Percentiles rank a stretch among this genome's conserved stretches.
Evolutionary conservation across 2,797 vertebrate species (phyloP).

Genomic region (Mareca strepera): DNA sequence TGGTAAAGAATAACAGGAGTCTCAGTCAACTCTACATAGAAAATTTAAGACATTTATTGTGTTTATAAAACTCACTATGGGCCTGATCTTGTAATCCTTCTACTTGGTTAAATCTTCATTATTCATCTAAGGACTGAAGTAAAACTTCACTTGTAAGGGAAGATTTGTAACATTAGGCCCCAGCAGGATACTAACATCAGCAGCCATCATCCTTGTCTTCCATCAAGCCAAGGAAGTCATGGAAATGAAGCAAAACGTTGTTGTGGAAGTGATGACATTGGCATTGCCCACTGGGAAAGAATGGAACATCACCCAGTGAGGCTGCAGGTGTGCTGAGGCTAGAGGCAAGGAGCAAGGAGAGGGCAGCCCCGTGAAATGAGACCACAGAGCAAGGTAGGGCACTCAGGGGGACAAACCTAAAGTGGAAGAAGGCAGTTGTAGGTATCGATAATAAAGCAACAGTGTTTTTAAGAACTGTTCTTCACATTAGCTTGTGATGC

Average conservation of each 20-base stretch:
- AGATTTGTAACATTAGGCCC: background rate
- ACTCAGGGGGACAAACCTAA: too few relatives aligned
- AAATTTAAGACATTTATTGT: conserved; percentile 38
- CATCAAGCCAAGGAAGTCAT: background rate
- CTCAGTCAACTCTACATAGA: background rate
- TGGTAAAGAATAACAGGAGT: background rate
- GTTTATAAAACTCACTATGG: conserved; percentile 27
- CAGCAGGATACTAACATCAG: background rate
- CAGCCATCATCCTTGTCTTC: background rate
- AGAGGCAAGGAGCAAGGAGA: background rate
- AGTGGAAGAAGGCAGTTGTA: background rate
- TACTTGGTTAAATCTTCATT: conserved; percentile 44
- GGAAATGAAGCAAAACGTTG: background rate
- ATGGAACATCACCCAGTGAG: fast-evolving
- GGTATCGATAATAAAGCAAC: background rate
- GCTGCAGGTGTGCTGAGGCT: background rate
- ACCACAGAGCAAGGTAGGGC: fast-evolving
- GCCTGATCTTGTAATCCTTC: conserved; percentile 9
- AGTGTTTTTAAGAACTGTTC: background rate
- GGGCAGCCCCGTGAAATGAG: background rate
- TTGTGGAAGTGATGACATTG: background rate
- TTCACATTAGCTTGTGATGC: background rate
- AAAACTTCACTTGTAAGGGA: background rate
- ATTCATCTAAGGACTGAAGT: conserved; percentile 10
- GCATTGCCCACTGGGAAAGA: fast-evolving